These are phyloP conservation scores for Prochilodus magdalenae DNA, from an alignment of 2,113 vertebrate species.

Conservation along the genomic window DNA sequence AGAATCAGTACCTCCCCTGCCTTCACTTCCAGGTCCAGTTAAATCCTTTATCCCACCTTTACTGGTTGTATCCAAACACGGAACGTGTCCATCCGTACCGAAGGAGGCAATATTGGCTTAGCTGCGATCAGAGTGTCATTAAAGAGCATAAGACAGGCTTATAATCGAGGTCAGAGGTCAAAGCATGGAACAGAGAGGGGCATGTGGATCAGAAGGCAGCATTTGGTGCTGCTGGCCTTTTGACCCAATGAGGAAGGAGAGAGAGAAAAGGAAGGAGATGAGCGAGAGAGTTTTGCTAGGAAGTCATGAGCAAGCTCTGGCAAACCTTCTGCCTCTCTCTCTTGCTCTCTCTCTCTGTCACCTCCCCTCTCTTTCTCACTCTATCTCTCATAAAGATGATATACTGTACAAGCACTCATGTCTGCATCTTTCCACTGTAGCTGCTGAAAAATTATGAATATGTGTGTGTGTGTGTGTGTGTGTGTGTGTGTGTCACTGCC, in stretches of 20 bases:
- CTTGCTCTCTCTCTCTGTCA: neutral
- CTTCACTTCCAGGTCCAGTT: conserved; percentile 7
- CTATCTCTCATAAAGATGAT: neutral
- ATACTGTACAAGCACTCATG: neutral
- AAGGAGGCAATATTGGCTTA: neutral
- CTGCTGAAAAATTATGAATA: conserved; percentile 14
- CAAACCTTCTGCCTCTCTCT: neutral
- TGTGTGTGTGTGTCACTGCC: conserved; percentile 44
- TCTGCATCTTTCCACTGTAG: neutral
- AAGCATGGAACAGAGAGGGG: neutral
- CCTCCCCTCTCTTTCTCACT: neutral
- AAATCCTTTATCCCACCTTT: conserved; percentile 1
- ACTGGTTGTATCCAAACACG: neutral
- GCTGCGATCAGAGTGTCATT: neutral
- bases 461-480: conserved; percentile 35
- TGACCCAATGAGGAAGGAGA: conserved; percentile 1
- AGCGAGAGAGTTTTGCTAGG: neutral
- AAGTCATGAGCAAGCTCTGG: neutral
- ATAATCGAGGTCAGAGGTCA: neutral
- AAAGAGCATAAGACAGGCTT: neutral
- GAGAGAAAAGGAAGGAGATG: no score
- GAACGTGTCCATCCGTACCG: neutral
- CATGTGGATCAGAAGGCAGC: neutral
- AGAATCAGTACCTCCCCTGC: neutral
- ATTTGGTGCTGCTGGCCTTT: conserved; percentile 37